Evolutionary conservation across 1,140 invertebrate species (phyloP).

Genomic region (Lucilia cuprina): DNA sequence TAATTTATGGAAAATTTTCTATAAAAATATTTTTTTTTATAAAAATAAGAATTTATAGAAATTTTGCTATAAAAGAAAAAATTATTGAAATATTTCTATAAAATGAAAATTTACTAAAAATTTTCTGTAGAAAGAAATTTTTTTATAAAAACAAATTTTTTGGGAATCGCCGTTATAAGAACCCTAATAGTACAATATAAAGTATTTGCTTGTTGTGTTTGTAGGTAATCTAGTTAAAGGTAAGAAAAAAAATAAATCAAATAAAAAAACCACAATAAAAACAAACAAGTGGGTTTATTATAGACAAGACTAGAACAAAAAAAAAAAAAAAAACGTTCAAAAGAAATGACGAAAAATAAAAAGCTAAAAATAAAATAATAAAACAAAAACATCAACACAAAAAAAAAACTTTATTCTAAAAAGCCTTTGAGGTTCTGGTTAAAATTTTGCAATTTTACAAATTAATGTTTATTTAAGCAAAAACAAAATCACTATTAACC

Average conservation of each 20-base stretch:
- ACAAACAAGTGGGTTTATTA: not conserved
- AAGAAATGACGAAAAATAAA: not conserved
- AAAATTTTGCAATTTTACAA: slow-evolving; percentile 8
- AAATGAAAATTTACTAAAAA: too few relatives aligned
- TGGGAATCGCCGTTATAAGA: too few relatives aligned
- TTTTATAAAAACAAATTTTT: too few relatives aligned
- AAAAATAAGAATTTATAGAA: too few relatives aligned
- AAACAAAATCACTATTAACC: not conserved
- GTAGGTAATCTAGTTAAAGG: slow-evolving; percentile 10
- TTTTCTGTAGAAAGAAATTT: too few relatives aligned
- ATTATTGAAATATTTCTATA: too few relatives aligned
- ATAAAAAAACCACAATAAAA: not conserved
- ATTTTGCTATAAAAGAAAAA: too few relatives aligned
- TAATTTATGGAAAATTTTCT: too few relatives aligned
- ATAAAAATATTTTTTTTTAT: too few relatives aligned
- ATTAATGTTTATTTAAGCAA: slow-evolving; percentile 26
- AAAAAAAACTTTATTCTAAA: not conserved
- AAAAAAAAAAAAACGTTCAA: not conserved
- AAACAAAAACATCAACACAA: not conserved
- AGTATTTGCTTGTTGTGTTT: not conserved
- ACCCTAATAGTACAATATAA: too few relatives aligned
- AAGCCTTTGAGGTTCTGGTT: slow-evolving; percentile 6
- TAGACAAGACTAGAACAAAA: not conserved
- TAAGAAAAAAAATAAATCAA: not conserved
- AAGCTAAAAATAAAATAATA: not conserved